Evolutionary conservation across 2,113 vertebrate species (phyloP).

Genomic region (Ciconia stormi): DNA sequence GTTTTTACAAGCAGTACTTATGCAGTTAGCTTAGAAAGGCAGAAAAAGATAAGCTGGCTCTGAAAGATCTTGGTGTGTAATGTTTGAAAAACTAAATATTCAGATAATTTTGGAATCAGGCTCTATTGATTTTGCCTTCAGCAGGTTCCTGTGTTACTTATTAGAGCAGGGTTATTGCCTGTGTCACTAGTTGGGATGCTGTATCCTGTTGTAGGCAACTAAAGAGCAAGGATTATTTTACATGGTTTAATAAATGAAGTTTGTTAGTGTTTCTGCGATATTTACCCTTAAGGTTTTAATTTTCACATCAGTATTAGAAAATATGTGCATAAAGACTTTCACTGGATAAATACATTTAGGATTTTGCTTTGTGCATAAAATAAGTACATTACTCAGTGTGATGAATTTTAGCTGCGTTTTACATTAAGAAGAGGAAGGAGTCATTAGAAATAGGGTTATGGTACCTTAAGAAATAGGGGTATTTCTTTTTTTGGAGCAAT

Average conservation of each 20-base stretch:
- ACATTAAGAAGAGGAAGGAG: neutral
- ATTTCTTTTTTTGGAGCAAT: neutral
- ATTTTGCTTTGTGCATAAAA: conserved; percentile 69
- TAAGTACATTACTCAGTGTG: conserved; percentile 70
- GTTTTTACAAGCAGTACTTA: conserved; percentile 76
- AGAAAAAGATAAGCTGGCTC: conserved; percentile 65
- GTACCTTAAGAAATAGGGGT: conserved; percentile 11
- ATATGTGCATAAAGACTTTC: conserved; percentile 59
- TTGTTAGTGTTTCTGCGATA: conserved; percentile 49
- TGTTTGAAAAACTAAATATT: conserved; percentile 65
- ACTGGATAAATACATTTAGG: conserved; percentile 53
- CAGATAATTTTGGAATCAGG: conserved; percentile 65
- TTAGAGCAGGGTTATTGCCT: conserved; percentile 62
- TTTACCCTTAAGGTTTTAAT: conserved; percentile 69
- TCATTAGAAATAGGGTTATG: neutral
- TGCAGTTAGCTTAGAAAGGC: conserved; percentile 63
- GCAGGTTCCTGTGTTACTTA: conserved; percentile 59
- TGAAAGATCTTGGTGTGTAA: conserved; percentile 55
- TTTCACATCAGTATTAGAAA: conserved; percentile 64
- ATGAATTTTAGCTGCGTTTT: conserved; percentile 59
- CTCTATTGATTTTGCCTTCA: conserved; percentile 68
- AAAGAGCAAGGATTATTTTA: conserved; percentile 55
- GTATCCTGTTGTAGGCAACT: conserved; percentile 27
- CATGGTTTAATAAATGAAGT: conserved; percentile 60
- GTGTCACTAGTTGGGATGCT: conserved; percentile 53